A percentile compares a stretch with the other conserved stretches of the same genome.
phyloP scores from a whole-genome alignment of 2,797 vertebrate genomes.

The Sarcoramphus papa region DNA sequence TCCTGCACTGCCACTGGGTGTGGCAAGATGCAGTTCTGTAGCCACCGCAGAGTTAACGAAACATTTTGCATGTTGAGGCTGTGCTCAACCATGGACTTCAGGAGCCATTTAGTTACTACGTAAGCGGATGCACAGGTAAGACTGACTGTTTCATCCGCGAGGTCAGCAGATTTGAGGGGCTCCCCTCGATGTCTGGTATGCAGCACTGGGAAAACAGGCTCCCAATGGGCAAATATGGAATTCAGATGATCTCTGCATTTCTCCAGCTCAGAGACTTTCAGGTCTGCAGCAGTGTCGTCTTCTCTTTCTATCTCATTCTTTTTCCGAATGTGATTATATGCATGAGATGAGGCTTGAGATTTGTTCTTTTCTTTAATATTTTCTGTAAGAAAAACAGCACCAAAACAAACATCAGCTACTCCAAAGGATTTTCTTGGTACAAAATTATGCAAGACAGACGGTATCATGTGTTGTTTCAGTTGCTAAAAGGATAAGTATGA shows the following conservation, averaged over 20 bases:
- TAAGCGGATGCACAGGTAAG: slow-evolving; percentile 34
- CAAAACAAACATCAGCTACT: not conserved
- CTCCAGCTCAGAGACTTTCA: slow-evolving; percentile 50
- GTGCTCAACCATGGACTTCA: slow-evolving; percentile 72
- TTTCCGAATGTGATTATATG: not conserved
- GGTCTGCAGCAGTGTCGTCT: slow-evolving; percentile 3
- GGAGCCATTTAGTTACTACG: slow-evolving; percentile 77
- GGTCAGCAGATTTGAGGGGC: not conserved
- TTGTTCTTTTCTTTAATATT: slow-evolving; percentile 77
- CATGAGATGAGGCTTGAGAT: not conserved
- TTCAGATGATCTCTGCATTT: slow-evolving; percentile 76
- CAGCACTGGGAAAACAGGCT: slow-evolving; percentile 42
- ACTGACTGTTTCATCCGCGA: not conserved
- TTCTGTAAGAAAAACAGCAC: slow-evolving; percentile 61
- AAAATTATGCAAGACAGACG: not conserved
- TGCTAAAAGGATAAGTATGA: not conserved
- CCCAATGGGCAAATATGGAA: slow-evolving; percentile 81
- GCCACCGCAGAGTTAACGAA: slow-evolving; percentile 75
- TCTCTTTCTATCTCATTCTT: slow-evolving; percentile 31
- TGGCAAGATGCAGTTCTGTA: slow-evolving; percentile 65
- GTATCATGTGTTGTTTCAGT: not conserved
- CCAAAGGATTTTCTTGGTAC: not conserved
- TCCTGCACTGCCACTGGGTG: slow-evolving; percentile 3
- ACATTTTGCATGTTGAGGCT: slow-evolving; percentile 46
- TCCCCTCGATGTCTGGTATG: not conserved